phyloP scores from a whole-genome alignment of 2,888 invertebrate genomes.

The Polyommatus icarus region DNA sequence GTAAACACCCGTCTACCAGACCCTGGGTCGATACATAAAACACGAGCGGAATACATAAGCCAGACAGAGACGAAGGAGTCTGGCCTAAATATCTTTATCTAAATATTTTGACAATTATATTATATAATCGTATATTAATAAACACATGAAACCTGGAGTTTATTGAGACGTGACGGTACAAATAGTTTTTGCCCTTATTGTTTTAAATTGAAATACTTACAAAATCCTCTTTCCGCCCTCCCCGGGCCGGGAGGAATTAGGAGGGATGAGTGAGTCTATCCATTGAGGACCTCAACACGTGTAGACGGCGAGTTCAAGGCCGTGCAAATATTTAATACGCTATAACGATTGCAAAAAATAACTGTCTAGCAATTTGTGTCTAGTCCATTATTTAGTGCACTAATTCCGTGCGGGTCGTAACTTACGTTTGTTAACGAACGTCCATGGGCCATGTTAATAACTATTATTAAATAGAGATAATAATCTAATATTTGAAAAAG shows the following conservation, averaged over 20 bases:
- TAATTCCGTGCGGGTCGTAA: neutral
- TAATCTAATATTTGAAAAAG: neutral
- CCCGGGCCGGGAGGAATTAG: slow-evolving; percentile 33
- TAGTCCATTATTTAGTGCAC: slow-evolving; percentile 5
- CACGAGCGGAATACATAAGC: slow-evolving; percentile 17
- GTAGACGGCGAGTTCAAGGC: slow-evolving; percentile 50
- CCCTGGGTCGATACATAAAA: slow-evolving; percentile 5
- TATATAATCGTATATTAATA: neutral
- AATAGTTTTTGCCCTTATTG: slow-evolving; percentile 38
- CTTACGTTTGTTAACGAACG: neutral
- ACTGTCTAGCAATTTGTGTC: slow-evolving; percentile 3
- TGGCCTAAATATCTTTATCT: slow-evolving; percentile 2
- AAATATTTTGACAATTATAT: slow-evolving; percentile 5
- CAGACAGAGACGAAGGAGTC: slow-evolving; percentile 10
- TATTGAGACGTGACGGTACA: slow-evolving; percentile 10
- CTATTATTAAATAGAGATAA: neutral
- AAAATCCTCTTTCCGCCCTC: slow-evolving; percentile 38
- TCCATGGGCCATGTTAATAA: neutral
- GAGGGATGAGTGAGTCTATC: slow-evolving; percentile 46
- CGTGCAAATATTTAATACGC: slow-evolving; percentile 36
- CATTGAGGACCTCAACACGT: slow-evolving; percentile 53
- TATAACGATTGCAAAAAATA: slow-evolving; percentile 7
- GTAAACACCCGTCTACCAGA: neutral
- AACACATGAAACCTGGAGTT: neutral
- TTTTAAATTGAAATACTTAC: slow-evolving; percentile 53